phyloP scores from a whole-genome alignment of 2,888 invertebrate genomes.

The Amphimallon solstitiale region DNA sequence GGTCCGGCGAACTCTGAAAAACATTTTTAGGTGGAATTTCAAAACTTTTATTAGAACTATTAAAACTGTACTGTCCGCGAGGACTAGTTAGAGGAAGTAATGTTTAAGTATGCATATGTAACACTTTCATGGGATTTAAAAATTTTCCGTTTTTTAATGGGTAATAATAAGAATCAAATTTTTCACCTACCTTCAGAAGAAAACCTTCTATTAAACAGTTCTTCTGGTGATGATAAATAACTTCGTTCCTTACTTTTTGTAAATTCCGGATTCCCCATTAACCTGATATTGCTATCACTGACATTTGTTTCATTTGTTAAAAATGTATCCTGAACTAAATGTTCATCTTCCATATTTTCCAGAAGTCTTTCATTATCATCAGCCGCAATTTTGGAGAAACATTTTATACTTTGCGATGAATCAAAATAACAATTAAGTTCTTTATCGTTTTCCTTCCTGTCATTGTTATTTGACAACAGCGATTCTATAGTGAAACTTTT shows the following conservation, averaged over 20 bases:
- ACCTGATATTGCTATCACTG: constrained; percentile 24
- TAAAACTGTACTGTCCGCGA: no score
- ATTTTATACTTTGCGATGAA: neutral
- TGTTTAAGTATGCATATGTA: no score
- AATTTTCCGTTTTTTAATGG: no score
- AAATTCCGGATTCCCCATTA: constrained; percentile 10
- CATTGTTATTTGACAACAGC: constrained; percentile 45
- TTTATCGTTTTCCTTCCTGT: neutral
- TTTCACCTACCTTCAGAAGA: constrained; percentile 47
- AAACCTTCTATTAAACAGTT: constrained; percentile 45
- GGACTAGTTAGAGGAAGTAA: no score
- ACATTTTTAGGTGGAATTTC: no score
- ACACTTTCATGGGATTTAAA: no score
- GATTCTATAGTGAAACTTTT: constrained; percentile 57
- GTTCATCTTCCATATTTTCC: neutral
- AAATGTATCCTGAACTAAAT: neutral
- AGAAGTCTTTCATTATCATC: neutral
- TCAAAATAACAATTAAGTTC: neutral
- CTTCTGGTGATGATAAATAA: constrained; percentile 45
- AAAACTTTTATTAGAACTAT: no score
- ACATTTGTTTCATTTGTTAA: neutral
- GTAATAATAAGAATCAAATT: no score
- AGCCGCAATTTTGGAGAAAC: neutral
- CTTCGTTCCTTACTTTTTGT: constrained; percentile 32
- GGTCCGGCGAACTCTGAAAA: no score